phyloP scores from a whole-genome alignment of 2,888 invertebrate species.

The Drosophila anomalata region DNA sequence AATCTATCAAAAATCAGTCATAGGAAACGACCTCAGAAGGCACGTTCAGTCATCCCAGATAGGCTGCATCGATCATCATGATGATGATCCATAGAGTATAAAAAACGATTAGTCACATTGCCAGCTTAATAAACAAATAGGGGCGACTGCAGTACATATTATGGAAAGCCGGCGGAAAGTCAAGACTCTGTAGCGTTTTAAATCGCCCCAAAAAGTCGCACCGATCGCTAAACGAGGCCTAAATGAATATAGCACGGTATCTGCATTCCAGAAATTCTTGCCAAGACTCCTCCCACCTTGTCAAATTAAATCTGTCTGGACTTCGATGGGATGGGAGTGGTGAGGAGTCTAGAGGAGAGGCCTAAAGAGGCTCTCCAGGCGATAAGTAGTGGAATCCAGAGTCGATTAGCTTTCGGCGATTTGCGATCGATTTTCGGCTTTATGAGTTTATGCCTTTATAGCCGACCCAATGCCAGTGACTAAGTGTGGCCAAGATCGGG shows the following conservation, averaged over 20 bases:
- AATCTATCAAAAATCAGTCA: constrained; percentile 5
- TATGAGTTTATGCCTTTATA: constrained; percentile 51
- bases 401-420: constrained; percentile 14
- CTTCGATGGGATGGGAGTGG: background rate
- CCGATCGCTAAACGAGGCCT: background rate
- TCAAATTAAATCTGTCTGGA: constrained; percentile 19
- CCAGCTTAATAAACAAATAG: constrained; percentile 12
- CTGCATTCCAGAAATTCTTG: constrained; percentile 6
- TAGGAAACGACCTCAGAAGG: constrained; percentile 40
- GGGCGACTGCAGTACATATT: background rate
- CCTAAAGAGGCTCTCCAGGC: background rate
- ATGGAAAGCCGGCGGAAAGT: background rate
- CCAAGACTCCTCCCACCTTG: constrained; percentile 7
- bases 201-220: constrained; percentile 8
- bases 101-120: constrained; percentile 33
- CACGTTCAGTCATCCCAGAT: constrained; percentile 53
- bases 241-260: constrained; percentile 14
- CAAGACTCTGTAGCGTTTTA: constrained; percentile 5
- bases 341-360: background rate
- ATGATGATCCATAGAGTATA: constrained; percentile 18
- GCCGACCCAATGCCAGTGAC: constrained; percentile 36
- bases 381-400: constrained; percentile 13
- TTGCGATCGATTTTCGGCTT: constrained; percentile 36
- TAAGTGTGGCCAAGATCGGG: constrained; percentile 28
- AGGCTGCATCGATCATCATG: constrained; percentile 26